Evolutionary conservation across 1,140 invertebrate genomes (phyloP), one percentile per base, ranked within the genome.

Genomic region (Drosophila ambigua): DNA sequence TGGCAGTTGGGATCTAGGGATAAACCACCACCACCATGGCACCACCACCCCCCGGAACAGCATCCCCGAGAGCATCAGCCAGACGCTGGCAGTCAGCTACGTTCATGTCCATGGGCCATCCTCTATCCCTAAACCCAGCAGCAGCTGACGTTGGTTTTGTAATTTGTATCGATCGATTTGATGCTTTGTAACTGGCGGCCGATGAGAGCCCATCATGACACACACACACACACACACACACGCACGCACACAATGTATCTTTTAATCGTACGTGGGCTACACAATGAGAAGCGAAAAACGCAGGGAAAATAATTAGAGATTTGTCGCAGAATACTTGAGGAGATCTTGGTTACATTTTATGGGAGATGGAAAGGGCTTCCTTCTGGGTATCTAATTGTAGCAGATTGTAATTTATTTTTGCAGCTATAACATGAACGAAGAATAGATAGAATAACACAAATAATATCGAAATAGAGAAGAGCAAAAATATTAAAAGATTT

Each of bases 91-190:
- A 39, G 35, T 13, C 35, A 39, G 35, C 35, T 39, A 55, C 16
- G 16, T 16, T 16, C 16, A 16, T 1, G 16, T 16, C 35, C 35
- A 39, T 13, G 35, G 35, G 13, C 35, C 35, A 39, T 13, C 4
- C 35, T 13, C 11, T 13, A 13, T 39, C 26, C 6, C 35, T 39
- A 35, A 35, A 11, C 9, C 35, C 11, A 9, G 46, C 58, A 46
- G 59, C 71, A 24, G 65, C 53, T 64, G 71, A 52, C 69, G 66
- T 66, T 77, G 83, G 72, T 83, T 83, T 83, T 88, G 83, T 79
- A 82, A 88, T 87, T 79, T 81, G 75, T 77, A 87, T 87, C 82
- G 82, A 87, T 87, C 82, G 75, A 83, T 87, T 87, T 65, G 71
- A 69, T 76, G 74, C 72, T 74, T 74, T 80, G 73, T 63, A 67